phyloP scores from a whole-genome alignment of 64 coral and sea anemone species.

The Catalaphyllia jardinei region DNA sequence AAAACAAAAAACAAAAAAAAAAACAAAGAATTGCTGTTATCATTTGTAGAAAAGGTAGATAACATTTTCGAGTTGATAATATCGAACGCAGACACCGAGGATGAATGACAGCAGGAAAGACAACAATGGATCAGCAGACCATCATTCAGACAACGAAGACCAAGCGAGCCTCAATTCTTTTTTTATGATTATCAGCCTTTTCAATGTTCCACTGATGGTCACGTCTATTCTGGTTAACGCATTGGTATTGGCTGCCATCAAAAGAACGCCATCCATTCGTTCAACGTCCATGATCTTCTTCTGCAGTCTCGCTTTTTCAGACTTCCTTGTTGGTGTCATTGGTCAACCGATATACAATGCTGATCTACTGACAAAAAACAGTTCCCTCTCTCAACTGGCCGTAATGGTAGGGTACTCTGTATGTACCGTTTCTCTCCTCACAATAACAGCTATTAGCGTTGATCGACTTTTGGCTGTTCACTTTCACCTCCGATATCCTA shows the following conservation, averaged over 20 bases:
- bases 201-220: slow-evolving; percentile 22
- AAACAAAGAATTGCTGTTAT: no score
- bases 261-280: slow-evolving; percentile 5
- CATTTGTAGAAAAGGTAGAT: no score
- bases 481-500: slow-evolving; percentile 23
- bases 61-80: no score
- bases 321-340: slow-evolving; percentile 41
- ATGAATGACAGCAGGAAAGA: not conserved
- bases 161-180: not conserved
- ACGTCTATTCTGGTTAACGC: slow-evolving; percentile 39
- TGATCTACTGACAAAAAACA: not conserved
- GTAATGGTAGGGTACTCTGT: slow-evolving; percentile 16
- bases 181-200: not conserved
- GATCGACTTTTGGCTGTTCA: slow-evolving; percentile 47
- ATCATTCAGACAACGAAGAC: not conserved
- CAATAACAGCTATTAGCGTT: slow-evolving; percentile 37
- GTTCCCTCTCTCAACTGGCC: not conserved
- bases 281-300: slow-evolving; percentile 23
- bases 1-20: no score
- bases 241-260: not conserved
- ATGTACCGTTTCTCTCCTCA: slow-evolving; percentile 50
- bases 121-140: not conserved
- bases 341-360: slow-evolving; percentile 34
- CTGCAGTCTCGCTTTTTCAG: slow-evolving; percentile 31
- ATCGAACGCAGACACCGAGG: not conserved